Evolutionary conservation across 2,888 invertebrate genomes (phyloP).

Genomic region (Tribolium freemani): DNA sequence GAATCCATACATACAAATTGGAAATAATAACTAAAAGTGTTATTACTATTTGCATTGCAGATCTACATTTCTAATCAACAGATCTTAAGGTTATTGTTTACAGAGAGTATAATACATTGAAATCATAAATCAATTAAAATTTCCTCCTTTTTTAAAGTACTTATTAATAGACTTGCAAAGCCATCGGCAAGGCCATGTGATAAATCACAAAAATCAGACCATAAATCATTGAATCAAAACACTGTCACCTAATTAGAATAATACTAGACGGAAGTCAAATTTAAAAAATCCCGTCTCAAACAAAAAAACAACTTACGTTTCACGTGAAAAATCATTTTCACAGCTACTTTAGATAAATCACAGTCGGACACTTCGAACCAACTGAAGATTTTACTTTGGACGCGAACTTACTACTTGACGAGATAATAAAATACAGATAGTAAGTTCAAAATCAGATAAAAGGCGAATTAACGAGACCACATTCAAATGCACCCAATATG

Average conservation of each 20-base stretch:
- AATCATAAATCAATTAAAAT: neutral
- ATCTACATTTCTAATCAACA: neutral
- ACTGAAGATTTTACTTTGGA: conserved; percentile 2
- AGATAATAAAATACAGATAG: conserved; percentile 13
- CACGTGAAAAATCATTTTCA: conserved; percentile 8
- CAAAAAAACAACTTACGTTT: conserved; percentile 21
- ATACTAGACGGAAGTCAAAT: neutral
- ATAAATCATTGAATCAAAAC: neutral
- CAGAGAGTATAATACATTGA: neutral
- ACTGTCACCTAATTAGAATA: neutral
- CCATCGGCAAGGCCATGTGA: neutral
- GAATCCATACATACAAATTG: neutral
- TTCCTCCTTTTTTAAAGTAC: neutral
- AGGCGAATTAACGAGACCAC: neutral
- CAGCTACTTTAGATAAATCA: neutral
- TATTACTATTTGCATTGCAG: neutral
- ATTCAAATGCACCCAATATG: no score
- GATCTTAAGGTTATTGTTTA: neutral
- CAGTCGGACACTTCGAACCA: neutral
- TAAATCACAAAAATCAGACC: neutral
- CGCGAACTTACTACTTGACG: neutral
- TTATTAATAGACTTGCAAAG: neutral
- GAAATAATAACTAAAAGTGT: neutral
- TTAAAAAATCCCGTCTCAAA: no score
- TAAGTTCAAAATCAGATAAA: neutral